These are phyloP conservation scores for Drosophila micromelanica DNA, from an alignment of 1,140 invertebrate genomes.

Conservation along the genomic window DNA sequence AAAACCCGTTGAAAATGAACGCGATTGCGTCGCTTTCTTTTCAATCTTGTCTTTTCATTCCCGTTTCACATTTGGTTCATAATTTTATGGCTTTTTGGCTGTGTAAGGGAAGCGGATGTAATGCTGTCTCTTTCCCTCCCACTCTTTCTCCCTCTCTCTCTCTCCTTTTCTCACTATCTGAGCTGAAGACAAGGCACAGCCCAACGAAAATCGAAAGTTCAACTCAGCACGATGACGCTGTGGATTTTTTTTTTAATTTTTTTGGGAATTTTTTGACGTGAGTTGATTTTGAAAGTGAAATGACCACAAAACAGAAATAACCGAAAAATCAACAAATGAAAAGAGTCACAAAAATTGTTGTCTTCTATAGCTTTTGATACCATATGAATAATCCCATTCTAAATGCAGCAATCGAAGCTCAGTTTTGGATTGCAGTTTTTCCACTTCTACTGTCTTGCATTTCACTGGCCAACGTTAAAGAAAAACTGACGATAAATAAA, in stretches of 20 bases:
- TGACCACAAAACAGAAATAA: conserved; percentile 54
- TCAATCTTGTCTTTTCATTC: conserved; percentile 45
- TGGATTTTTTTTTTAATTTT: conserved; percentile 47
- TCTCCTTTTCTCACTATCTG: not conserved
- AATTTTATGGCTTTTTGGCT: conserved; percentile 70
- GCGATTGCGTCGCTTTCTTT: conserved; percentile 62
- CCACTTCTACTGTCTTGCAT: conserved; percentile 38
- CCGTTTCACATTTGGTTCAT: conserved; percentile 69
- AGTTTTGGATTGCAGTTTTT: conserved; percentile 22
- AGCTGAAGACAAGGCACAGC: not conserved
- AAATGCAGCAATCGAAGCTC: not conserved
- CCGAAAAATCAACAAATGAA: conserved; percentile 7
- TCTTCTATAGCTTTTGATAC: not conserved
- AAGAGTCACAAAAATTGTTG: not conserved
- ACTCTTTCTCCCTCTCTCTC: not conserved
- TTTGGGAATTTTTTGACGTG: conserved; percentile 62
- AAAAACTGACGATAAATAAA: conserved; percentile 79
- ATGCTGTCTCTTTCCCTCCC: conserved; percentile 11
- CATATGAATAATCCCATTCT: not conserved
- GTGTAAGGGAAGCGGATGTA: conserved; percentile 78
- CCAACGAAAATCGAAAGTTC: conserved; percentile 80
- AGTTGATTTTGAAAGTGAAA: conserved; percentile 79
- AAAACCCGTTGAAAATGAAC: not conserved
- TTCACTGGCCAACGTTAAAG: conserved; percentile 44
- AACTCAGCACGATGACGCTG: conserved; percentile 67